Base-by-base conservation (phyloP, 2,797 vertebrate genomes). In the Erethizon dorsatum region DNA sequence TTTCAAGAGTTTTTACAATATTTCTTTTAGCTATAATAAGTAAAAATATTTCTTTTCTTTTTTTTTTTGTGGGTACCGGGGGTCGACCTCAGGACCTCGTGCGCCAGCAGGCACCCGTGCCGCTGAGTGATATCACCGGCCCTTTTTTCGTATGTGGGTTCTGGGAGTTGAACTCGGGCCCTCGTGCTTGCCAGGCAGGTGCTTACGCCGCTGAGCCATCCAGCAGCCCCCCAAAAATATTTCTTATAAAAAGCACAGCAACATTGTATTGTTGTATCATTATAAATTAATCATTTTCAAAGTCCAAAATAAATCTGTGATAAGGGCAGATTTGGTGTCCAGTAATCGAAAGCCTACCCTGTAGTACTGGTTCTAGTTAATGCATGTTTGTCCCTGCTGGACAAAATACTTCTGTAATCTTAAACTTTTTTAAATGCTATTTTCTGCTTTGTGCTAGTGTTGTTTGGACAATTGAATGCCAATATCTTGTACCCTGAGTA, bases 231-330 rank as follows among this genome's bases (percentile, higher is more conserved):
- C 37, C 37, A 41, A 84, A 94, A 97, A 41, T 54, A n/a, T 52
- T 65, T 65, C 63, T 41, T 71, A 31, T 54, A 65, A 83, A 89
- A 93, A 75, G 31, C 52, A 85, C 13, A 91, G 61, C 45, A 88
- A 24, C 4, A 56, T 77, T 63, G 24, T 50, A 57, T 86, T 71
- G 18, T 88, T 67, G 14, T 95, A 18, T 90, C 33, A 45, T 85
- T 94, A 59, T 17, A 69, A 52, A 90, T 59, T 90, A 47, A 26
- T 91, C 24, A 52, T 90, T 71, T 94, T 94, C 56, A 57, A 69
- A 92, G 37, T 92, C 83, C 11, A 78, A 17, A 95, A 67, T 83
- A 80, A 95, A 85, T 79, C 80, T 89, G 77, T 73, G 59, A 24
- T 57, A 26, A 54, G 54, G 54, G 28, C 41, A 93, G 61, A 89